phyloP scores from a whole-genome alignment of 2,113 vertebrate genomes.

The Vidua chalybeata region DNA sequence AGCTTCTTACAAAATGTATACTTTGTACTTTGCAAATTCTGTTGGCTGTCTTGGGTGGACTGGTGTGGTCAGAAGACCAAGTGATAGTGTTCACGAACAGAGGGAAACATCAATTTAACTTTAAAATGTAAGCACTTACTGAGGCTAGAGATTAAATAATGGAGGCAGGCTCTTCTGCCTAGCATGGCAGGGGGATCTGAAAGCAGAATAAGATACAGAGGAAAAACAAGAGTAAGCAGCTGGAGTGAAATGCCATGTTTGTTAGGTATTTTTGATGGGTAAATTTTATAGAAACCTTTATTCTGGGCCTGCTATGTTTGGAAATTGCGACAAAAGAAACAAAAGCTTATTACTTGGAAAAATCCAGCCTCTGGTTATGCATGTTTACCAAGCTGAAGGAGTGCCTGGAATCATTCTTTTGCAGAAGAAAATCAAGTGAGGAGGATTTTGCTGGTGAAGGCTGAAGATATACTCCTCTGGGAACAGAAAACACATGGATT shows the following conservation, averaged over 20 bases:
- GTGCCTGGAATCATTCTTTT: constrained; percentile 21
- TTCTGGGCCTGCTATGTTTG: background rate
- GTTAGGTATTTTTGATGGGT: constrained; percentile 1
- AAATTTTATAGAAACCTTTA: constrained; percentile 29
- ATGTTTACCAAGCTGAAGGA: constrained; percentile 28
- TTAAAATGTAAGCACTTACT: constrained; percentile 14
- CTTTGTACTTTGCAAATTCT: background rate
- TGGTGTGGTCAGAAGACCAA: background rate
- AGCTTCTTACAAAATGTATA: background rate
- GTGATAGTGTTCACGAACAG: background rate
- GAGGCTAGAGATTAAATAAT: constrained; percentile 2
- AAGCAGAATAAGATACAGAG: background rate
- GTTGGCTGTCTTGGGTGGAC: background rate
- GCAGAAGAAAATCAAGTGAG: background rate
- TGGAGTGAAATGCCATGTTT: constrained; percentile 2
- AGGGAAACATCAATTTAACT: constrained; percentile 18
- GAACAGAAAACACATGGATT: constrained; percentile 14
- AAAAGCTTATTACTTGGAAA: constrained; percentile 26
- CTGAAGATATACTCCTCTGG: background rate
- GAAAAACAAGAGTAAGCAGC: background rate
- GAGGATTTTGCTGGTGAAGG: constrained; percentile 1
- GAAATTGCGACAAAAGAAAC: constrained; percentile 22
- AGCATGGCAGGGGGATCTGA: background rate
- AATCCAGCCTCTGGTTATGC: background rate
- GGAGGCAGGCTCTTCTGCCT: constrained; percentile 25